These are phyloP conservation scores for Cataglyphis hispanica DNA, from an alignment of 1,140 invertebrate species.

Conservation along the genomic window DNA sequence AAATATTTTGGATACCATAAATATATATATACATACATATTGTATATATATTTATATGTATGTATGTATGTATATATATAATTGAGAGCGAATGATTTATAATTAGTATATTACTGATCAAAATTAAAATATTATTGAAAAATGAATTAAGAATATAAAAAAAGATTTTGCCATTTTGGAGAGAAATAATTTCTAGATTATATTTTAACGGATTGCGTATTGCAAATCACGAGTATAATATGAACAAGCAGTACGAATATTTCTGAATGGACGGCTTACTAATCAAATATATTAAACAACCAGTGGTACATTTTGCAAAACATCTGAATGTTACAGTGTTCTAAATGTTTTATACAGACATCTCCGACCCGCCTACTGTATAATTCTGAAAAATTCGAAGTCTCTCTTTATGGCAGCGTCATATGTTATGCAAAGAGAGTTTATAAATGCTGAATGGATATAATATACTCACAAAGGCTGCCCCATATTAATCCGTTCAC, in stretches of 20 bases:
- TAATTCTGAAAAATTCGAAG: slow-evolving; percentile 59
- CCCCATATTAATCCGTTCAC: slow-evolving; percentile 74
- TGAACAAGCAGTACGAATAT: slow-evolving; percentile 57
- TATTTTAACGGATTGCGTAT: slow-evolving; percentile 26
- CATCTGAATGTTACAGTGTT: slow-evolving; percentile 73
- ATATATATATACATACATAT: slow-evolving; percentile 49
- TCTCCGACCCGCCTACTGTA: slow-evolving; percentile 57
- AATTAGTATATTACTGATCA: slow-evolving; percentile 73
- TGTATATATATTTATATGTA: slow-evolving; percentile 59
- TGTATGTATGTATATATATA: slow-evolving; percentile 65
- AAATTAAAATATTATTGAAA: slow-evolving; percentile 69
- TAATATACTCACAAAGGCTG: slow-evolving; percentile 73
- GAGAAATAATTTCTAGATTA: slow-evolving; percentile 58
- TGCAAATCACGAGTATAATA: slow-evolving; percentile 52
- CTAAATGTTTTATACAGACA: slow-evolving; percentile 76
- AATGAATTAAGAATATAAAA: slow-evolving; percentile 42
- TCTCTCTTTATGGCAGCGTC: slow-evolving; percentile 49
- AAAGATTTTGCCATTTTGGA: slow-evolving; percentile 26
- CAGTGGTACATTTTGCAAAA: slow-evolving; percentile 69
- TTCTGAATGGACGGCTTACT: slow-evolving; percentile 70
- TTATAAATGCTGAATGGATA: slow-evolving; percentile 69
- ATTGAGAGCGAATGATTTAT: slow-evolving; percentile 70
- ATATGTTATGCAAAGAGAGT: slow-evolving; percentile 54
- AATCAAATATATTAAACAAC: slow-evolving; percentile 73
- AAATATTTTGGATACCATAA: slow-evolving; percentile 76